phyloP scores from a whole-genome alignment of 92 coral and sea anemone genomes.

The Hydrozoanthus gracilis region DNA sequence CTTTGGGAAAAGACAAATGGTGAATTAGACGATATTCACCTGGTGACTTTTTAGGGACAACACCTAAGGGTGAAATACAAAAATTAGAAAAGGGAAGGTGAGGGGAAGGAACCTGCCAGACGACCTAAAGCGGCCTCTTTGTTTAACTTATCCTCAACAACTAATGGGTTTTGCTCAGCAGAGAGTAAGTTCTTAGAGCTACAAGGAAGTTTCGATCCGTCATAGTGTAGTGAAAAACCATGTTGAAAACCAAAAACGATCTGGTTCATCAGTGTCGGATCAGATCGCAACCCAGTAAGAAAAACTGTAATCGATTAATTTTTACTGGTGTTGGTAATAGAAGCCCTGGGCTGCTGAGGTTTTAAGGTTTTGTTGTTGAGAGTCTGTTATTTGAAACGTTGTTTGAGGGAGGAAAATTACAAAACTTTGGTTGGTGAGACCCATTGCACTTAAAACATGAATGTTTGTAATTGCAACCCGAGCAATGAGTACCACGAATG shows the following conservation, averaged over 20 bases:
- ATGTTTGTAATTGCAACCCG: constrained; percentile 48
- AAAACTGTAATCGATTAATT: not conserved
- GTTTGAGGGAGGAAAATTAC: constrained; percentile 35
- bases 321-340: constrained; percentile 51
- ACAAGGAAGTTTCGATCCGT: not conserved
- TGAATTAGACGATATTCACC: constrained; percentile 72
- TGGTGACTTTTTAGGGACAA: constrained; percentile 69
- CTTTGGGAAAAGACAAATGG: constrained; percentile 66
- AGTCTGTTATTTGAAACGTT: not conserved
- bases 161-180: constrained; percentile 23
- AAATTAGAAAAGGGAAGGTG: constrained; percentile 67
- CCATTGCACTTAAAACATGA: constrained; percentile 42
- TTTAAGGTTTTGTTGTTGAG: not conserved
- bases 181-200: constrained; percentile 26
- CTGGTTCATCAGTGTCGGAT: not conserved
- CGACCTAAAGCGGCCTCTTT: constrained; percentile 63
- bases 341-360: not conserved
- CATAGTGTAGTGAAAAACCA: constrained; percentile 41
- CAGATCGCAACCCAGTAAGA: constrained; percentile 25
- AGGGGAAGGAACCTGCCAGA: constrained; percentile 63
- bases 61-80: constrained; percentile 70
- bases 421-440: constrained; percentile 2
- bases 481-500: constrained; percentile 31
- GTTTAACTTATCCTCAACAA: constrained; percentile 54
- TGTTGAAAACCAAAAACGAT: constrained; percentile 38